phyloP scores from a whole-genome alignment of 2,888 invertebrate species.

The Petrolisthes cinctipes region DNA sequence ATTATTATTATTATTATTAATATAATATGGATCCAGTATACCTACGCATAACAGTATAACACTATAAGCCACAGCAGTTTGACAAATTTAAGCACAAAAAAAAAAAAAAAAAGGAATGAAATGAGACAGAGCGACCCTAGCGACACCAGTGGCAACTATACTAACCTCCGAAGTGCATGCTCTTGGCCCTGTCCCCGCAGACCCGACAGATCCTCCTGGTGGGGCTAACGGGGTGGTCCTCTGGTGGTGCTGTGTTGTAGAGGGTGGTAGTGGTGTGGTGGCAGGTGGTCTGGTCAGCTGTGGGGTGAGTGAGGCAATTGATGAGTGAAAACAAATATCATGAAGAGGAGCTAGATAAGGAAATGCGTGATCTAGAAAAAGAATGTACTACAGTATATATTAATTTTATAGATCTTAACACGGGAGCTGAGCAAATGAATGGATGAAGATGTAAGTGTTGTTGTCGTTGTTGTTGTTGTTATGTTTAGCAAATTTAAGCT shows the following conservation, averaged over 20 bases:
- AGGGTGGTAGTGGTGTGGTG: background rate
- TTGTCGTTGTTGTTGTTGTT: background rate
- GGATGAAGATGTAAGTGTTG: too few species aligned
- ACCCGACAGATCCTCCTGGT: conserved; percentile 68
- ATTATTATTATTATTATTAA: too few species aligned
- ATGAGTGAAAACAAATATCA: background rate
- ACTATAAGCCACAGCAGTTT: too few species aligned
- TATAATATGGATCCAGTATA: too few species aligned
- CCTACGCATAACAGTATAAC: too few species aligned
- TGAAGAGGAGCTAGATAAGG: background rate
- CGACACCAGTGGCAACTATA: background rate
- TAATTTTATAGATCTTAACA: too few species aligned
- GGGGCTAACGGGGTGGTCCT: background rate
- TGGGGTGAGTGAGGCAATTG: background rate
- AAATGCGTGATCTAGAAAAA: background rate
- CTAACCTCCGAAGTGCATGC: conserved; percentile 69
- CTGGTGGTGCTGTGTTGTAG: background rate
- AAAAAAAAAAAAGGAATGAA: too few species aligned
- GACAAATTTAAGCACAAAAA: too few species aligned
- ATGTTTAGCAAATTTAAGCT: too few species aligned
- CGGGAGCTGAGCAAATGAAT: too few species aligned
- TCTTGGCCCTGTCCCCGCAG: conserved; percentile 70
- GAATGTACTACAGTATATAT: background rate
- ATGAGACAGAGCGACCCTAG: background rate
- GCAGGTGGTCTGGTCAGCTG: background rate